Evolutionary conservation across 1,140 invertebrate species (phyloP).

Genomic region (Trachymyrmex cornetzi): DNA sequence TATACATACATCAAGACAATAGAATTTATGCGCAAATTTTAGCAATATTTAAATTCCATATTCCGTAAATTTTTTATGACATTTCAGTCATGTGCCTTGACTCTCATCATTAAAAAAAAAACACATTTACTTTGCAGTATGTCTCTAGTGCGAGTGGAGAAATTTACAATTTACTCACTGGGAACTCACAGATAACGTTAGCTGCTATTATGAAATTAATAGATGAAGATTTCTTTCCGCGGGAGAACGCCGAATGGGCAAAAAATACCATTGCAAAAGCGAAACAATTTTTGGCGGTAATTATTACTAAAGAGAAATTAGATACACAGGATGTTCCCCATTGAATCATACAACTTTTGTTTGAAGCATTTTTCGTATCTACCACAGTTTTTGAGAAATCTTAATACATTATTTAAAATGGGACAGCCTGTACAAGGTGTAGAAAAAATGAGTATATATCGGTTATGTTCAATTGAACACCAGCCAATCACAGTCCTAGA

Average conservation of each 20-base stretch:
- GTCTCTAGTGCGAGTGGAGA: slow-evolving; percentile 80
- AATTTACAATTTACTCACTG: slow-evolving; percentile 80
- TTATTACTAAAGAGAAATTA: slow-evolving; percentile 63
- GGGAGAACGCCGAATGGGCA: slow-evolving; percentile 89
- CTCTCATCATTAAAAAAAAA: slow-evolving; percentile 14
- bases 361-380: too few relatives aligned
- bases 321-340: not conserved
- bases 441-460: not conserved
- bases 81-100: not conserved
- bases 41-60: not conserved
- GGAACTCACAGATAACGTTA: slow-evolving; percentile 88
- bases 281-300: slow-evolving; percentile 88
- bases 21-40: slow-evolving; percentile 13
- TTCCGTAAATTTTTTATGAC: not conserved
- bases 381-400: too few relatives aligned
- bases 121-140: slow-evolving; percentile 74
- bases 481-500: too few relatives aligned
- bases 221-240: slow-evolving; percentile 89
- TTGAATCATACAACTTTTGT: too few relatives aligned
- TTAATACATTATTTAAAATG: too few relatives aligned
- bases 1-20: not conserved
- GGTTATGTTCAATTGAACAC: too few relatives aligned
- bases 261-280: slow-evolving; percentile 88
- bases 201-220: slow-evolving; percentile 90
- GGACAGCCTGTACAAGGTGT: not conserved